phyloP scores from a whole-genome alignment of 2,113 vertebrate species.

The Oxygymnocypris stewartii region DNA sequence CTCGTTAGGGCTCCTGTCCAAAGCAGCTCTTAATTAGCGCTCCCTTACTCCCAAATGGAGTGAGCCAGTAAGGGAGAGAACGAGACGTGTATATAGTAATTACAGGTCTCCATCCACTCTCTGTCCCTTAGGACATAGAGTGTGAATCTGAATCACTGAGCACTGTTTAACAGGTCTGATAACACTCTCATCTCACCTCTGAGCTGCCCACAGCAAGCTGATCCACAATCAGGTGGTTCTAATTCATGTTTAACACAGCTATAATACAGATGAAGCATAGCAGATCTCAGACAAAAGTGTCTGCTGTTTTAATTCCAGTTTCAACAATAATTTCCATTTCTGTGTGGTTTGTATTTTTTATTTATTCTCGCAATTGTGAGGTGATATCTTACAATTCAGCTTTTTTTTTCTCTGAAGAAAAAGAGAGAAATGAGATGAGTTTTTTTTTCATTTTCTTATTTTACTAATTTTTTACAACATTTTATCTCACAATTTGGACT shows the following conservation, averaged over 20 bases:
- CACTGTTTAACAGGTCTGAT: constrained; percentile 33
- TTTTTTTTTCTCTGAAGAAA: no score
- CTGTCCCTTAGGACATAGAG: constrained; percentile 46
- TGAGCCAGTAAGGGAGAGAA: constrained; percentile 37
- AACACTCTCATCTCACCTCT: constrained; percentile 8
- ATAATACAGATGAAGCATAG: not conserved
- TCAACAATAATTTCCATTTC: not conserved
- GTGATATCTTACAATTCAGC: not conserved
- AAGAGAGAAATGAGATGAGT: no score
- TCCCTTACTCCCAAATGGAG: constrained; percentile 65
- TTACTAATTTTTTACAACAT: no score
- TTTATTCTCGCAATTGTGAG: not conserved
- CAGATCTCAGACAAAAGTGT: not conserved
- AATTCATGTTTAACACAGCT: not conserved
- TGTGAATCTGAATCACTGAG: constrained; percentile 42
- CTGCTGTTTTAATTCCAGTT: not conserved
- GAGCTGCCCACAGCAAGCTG: constrained; percentile 25
- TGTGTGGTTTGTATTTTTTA: not conserved
- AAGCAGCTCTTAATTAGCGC: constrained; percentile 70
- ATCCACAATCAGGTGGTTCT: not conserved
- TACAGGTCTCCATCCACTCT: constrained; percentile 49
- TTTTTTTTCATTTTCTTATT: no score
- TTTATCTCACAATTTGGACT: no score
- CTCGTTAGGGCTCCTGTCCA: constrained; percentile 76
- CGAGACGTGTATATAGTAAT: constrained; percentile 50